Evolutionary conservation across 2,888 invertebrate species (phyloP).

Genomic region (Pachymerium ferrugineum): DNA sequence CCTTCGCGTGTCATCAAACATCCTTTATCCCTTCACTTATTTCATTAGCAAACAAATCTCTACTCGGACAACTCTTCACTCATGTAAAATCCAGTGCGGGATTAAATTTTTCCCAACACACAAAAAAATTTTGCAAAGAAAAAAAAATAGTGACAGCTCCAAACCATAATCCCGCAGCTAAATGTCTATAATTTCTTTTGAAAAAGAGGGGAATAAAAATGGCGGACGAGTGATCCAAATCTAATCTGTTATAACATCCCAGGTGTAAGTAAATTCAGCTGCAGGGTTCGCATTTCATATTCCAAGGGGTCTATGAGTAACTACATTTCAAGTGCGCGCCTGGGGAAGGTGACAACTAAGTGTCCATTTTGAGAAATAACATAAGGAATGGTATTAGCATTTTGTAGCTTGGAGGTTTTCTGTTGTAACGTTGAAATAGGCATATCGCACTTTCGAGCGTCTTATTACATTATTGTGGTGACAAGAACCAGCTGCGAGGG

Average conservation of each 20-base stretch:
- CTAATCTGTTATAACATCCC: background rate
- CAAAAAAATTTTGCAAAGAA: background rate
- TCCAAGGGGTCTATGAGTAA: background rate
- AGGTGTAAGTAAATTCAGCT: constrained; percentile 1
- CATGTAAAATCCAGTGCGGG: constrained; percentile 17
- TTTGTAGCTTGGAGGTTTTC: background rate
- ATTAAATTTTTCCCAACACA: background rate
- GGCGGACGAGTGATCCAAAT: constrained; percentile 9
- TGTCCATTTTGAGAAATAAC: background rate
- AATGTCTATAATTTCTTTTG: background rate
- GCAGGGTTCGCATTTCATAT: no score
- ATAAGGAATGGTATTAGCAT: background rate
- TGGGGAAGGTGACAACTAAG: background rate
- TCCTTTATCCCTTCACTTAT: constrained; percentile 23
- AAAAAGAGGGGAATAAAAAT: background rate
- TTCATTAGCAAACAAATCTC: constrained; percentile 19
- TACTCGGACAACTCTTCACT: constrained; percentile 17
- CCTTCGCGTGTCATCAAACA: constrained; percentile 11
- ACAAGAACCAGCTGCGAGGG: constrained; percentile 15
- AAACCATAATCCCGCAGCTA: constrained; percentile 23
- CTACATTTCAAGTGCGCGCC: background rate
- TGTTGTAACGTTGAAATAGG: no score
- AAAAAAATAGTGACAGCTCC: background rate
- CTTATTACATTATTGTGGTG: constrained; percentile 22
- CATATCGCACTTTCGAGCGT: constrained; percentile 1